Base-by-base conservation (phyloP, 2,888 invertebrate genomes). In the Aphelenchoides bicaudatus region DNA sequence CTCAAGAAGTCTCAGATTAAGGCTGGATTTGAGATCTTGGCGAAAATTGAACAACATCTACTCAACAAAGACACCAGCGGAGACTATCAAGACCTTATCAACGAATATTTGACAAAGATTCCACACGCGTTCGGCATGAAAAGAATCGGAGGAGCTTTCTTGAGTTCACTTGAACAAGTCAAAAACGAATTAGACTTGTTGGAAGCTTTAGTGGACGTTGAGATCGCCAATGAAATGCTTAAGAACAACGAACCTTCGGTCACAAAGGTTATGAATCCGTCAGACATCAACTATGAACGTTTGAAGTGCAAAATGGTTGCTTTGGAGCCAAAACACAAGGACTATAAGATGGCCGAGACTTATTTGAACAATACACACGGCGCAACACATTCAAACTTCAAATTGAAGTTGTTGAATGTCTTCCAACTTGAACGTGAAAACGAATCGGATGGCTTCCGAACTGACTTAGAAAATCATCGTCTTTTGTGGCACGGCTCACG, bases 361-460 rank as follows among this genome's bases (percentile, higher is more conserved):
- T 98, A 94, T 79, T 86, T 90, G 0, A 83, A 84, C 69, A 96
- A 94, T 76, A 96, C 94, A 0, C 94, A 96, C 81, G 96, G 89
- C 0, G 81, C 85, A 3, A 96, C 96, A 0, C 96, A 98, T 80
- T n/a, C n/a, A n/a, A 83, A 46, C 28, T 39, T 59, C 29, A 56
- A 30, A n/a, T 39, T 60, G 31, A 38, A 64, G 16, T 16, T 64
- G 10, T 6, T 19, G 10, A 27, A 59, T 29, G 57, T 54, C 10
- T 54, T 81, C 64, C 76, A 78, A 59, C 68, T 84, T 10, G 71
- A 69, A 2, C 75, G 84, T 39, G 72, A 80, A 8, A 81, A 82
- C 4, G 84, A 84, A 71, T 61, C 60, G 4, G 72, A 88, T 70
- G 85, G 90, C 0, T 91, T 84, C 83, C 54, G 56, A 75, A 88